Base-by-base conservation (phyloP, 2,113 vertebrate genomes). In the Mohoua ochrocephala region DNA sequence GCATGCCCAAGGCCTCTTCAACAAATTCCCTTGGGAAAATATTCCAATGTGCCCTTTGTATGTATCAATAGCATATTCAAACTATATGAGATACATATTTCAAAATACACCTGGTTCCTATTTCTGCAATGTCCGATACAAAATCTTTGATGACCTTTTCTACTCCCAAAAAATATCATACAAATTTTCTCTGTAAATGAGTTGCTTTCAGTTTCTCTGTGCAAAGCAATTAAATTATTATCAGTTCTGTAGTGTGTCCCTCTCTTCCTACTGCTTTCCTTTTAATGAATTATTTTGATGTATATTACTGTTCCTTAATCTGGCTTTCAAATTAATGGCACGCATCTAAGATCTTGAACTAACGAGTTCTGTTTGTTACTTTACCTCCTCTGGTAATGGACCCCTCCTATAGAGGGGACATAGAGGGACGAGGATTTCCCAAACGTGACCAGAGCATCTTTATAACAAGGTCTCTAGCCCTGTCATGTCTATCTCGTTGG, bases 191-290 rank as follows among this genome's bases (percentile, higher is more conserved):
- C 28, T 45, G 4, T 47, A 89, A 91, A 50, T 80, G 1, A 50
- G 11, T 52, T 63, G 8, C 6, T 83, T 78, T 56, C 37, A 67
- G 23, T 84, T 74, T 88, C 22, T 70, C 19, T 84, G 49, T 50
- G 69, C 13, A 45, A 89, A 87, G 9, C 45, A 81, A 64, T 84
- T 75, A 73, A 90, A 70, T 54, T 88, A 65, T 73, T 87, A 74
- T 79, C 50, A 52, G 15, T 64, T 37, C 14, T 19, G 22, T 37
- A 70, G 42, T 27, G 37, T 21, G 15, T 47, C 30, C 28, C 35
- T 61, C 47, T 88, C 74, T 87, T 71, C 37, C 26, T 63, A n/a
- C 24, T 49, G 33, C 30, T 80, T 80, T 80, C 33, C 26, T 93
- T 80, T 73, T 33, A 76, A 57, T 61, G 1, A 57, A 73, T 83